phyloP scores from a whole-genome alignment of 1,140 invertebrate species.

The Venustaconcha ellipsiformis region DNA sequence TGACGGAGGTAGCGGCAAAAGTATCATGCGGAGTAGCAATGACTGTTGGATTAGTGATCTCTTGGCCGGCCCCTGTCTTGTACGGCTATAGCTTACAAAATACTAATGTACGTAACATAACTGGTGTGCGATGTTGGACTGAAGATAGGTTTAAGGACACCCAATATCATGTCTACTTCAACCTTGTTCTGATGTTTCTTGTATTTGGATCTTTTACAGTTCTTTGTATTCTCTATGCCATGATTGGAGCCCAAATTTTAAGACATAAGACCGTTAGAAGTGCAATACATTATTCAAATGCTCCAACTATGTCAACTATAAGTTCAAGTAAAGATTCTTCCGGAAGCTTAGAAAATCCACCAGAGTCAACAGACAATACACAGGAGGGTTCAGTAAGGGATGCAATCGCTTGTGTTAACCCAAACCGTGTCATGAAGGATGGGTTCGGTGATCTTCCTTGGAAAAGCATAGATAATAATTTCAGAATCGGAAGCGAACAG shows the following conservation, averaged over 20 bases:
- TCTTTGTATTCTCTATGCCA: conserved; percentile 37
- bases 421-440: background rate
- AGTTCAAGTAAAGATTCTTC: background rate
- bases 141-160: conserved; percentile 18
- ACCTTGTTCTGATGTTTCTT: conserved; percentile 18
- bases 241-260: conserved; percentile 38
- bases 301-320: background rate
- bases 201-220: conserved; percentile 28
- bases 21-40: conserved; percentile 40
- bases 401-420: background rate
- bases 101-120: too few relatives aligned
- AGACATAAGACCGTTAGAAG: conserved; percentile 36
- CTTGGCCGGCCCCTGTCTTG: conserved; percentile 51
- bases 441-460: background rate
- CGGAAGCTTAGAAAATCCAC: conserved; percentile 1
- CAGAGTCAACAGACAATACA: background rate
- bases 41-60: conserved; percentile 36
- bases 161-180: conserved; percentile 29
- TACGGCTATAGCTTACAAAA: conserved; percentile 37
- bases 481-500: background rate
- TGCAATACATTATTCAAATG: background rate
- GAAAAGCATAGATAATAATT: background rate
- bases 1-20: conserved; percentile 41
- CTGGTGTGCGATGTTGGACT: background rate
- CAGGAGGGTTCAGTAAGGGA: background rate